Conservation (phyloP, 2,113 vertebrate species). For the Manacus vitellinus region DNA sequence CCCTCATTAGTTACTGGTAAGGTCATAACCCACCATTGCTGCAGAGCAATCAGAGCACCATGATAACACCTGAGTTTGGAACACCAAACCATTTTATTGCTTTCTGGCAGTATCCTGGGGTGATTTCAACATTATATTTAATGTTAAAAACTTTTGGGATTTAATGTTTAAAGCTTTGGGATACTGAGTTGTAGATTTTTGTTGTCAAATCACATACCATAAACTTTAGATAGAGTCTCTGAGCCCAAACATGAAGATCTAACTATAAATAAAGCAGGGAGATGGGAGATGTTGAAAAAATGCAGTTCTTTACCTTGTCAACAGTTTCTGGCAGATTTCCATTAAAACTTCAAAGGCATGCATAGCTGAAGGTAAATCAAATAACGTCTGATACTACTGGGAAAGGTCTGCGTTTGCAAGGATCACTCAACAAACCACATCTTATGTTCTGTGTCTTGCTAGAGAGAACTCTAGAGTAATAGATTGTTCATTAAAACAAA, state of each 20-base stretch:
- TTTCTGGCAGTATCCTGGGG: not conserved
- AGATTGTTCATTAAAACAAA: not conserved
- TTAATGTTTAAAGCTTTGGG: not conserved
- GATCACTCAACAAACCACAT: not conserved
- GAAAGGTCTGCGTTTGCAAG: not conserved
- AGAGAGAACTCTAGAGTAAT: not conserved
- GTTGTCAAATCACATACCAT: not conserved
- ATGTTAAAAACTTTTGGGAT: not conserved
- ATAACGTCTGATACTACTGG: not conserved
- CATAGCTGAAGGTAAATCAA: not conserved
- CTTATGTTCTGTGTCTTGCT: not conserved
- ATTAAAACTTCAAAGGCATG: not conserved
- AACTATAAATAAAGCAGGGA: not conserved
- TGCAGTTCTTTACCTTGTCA: not conserved
- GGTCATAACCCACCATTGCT: not conserved
- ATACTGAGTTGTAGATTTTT: not conserved
- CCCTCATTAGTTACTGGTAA: not conserved
- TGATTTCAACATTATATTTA: not conserved
- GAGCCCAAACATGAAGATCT: not conserved
- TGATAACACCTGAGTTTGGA: fast-evolving
- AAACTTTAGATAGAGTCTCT: not conserved
- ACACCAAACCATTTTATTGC: not conserved
- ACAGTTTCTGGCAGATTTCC: not conserved
- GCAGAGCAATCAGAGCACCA: not conserved
- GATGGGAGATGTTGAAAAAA: not conserved